Conservation (phyloP, 53 echinoderm and acorn worm species). For the Holothuria scabra region DNA sequence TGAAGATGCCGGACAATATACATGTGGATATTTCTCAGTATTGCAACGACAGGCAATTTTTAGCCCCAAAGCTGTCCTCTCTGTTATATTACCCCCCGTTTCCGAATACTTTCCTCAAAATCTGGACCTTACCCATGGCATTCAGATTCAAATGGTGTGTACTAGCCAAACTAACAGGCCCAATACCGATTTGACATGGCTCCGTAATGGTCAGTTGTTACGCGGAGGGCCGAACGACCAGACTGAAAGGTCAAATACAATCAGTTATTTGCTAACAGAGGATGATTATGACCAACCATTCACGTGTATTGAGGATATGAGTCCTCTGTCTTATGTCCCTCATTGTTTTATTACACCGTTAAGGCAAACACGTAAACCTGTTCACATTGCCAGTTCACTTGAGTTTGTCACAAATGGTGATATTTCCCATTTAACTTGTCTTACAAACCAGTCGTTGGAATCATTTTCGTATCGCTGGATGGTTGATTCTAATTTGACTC, state of each 20-base stretch:
- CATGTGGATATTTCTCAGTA: constrained; percentile 33
- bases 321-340: constrained; percentile 12
- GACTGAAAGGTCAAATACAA: background rate
- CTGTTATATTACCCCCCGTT: background rate
- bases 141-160: constrained; percentile 19
- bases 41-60: constrained; percentile 7
- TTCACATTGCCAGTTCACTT: background rate
- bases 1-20: constrained; percentile 20
- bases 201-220: constrained; percentile 8
- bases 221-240: background rate
- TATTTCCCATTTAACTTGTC: constrained; percentile 19
- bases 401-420: background rate
- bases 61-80: background rate
- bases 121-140: background rate
- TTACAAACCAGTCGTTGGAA: background rate
- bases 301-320: constrained; percentile 31
- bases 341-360: constrained; percentile 25
- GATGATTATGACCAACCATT: constrained; percentile 38
- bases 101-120: background rate
- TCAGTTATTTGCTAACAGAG: background rate
- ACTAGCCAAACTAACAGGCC: constrained; percentile 14
- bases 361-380: constrained; percentile 25
- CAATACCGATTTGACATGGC: constrained; percentile 19
- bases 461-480: constrained; percentile 12
- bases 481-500: background rate